Evolutionary conservation across 2,888 invertebrate species (phyloP).

Genomic region (Abrostola tripartita): DNA sequence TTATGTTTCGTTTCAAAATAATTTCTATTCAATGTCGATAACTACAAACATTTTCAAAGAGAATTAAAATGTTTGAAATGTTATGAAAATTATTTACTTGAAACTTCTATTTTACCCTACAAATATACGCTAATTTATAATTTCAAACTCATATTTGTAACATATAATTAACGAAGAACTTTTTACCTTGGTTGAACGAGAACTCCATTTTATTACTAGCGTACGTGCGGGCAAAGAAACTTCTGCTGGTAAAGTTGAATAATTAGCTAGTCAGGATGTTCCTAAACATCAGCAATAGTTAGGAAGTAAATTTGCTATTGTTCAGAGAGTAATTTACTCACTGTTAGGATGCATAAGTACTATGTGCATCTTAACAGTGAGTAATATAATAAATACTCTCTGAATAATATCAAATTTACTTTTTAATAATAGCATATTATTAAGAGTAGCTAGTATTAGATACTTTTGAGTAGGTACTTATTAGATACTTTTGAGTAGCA

Average conservation of each 20-base stretch:
- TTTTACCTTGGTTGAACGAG: constrained; percentile 26
- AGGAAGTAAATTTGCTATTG: constrained; percentile 5
- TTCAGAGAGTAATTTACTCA: not conserved
- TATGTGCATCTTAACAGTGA: too few relatives aligned
- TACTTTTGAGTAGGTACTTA: too few relatives aligned
- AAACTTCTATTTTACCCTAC: constrained; percentile 6
- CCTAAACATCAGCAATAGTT: constrained; percentile 10
- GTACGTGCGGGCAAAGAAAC: constrained; percentile 16
- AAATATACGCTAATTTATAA: constrained; percentile 16
- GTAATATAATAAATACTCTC: too few relatives aligned
- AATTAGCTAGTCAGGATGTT: constrained; percentile 27
- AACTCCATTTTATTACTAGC: constrained; percentile 39
- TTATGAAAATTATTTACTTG: constrained; percentile 8
- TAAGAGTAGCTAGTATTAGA: too few relatives aligned
- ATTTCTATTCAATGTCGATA: too few relatives aligned
- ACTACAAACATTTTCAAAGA: too few relatives aligned
- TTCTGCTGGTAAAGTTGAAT: constrained; percentile 45
- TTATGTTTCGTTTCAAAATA: too few relatives aligned
- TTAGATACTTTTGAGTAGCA: too few relatives aligned
- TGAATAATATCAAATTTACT: too few relatives aligned
- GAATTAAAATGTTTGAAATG: not conserved
- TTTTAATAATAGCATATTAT: too few relatives aligned
- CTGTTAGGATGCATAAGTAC: not conserved
- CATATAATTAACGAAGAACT: constrained; percentile 27
- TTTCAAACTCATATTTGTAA: constrained; percentile 31